phyloP scores from a whole-genome alignment of 2,113 vertebrate species.

The Zosterops pallidus region DNA sequence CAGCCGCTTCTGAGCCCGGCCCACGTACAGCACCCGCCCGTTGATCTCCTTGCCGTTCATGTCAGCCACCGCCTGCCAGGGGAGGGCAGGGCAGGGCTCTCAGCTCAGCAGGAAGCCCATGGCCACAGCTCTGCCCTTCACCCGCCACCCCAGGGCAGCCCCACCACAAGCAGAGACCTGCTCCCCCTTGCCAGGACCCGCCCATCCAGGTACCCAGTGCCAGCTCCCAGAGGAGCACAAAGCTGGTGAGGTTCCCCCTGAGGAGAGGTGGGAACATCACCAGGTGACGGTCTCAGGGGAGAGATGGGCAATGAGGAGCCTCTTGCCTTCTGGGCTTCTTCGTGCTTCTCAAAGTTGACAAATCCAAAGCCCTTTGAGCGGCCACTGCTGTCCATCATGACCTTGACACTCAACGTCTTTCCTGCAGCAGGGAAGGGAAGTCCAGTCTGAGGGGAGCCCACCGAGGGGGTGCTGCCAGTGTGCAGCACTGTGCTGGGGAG shows the following conservation, averaged over 20 bases:
- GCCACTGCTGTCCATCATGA: conserved; percentile 88
- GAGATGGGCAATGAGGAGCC: background rate
- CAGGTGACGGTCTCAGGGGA: background rate
- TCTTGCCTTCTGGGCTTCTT: conserved; percentile 92
- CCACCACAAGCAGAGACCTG: background rate
- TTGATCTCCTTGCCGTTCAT: conserved; percentile 94
- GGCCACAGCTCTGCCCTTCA: background rate
- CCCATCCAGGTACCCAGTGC: background rate
- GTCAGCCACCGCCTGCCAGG: conserved; percentile 84
- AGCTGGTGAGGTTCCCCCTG: accelerated
- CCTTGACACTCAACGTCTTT: conserved; percentile 89
- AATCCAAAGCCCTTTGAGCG: conserved; percentile 92
- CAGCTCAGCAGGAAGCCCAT: accelerated
- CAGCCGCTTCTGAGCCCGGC: conserved; percentile 91
- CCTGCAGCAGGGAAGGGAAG: conserved; percentile 69
- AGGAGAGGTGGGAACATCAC: background rate
- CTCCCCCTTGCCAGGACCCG: background rate
- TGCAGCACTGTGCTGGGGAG: accelerated
- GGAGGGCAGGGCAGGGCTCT: background rate
- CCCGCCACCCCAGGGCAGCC: too few species aligned
- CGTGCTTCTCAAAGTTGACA: conserved; percentile 91
- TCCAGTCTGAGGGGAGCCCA: accelerated
- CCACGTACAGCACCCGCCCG: conserved; percentile 86
- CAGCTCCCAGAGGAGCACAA: background rate
- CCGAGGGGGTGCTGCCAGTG: accelerated